These are phyloP conservation scores for Molossus molossus DNA, from an alignment of 2,797 vertebrate species.

Conservation along the genomic window DNA sequence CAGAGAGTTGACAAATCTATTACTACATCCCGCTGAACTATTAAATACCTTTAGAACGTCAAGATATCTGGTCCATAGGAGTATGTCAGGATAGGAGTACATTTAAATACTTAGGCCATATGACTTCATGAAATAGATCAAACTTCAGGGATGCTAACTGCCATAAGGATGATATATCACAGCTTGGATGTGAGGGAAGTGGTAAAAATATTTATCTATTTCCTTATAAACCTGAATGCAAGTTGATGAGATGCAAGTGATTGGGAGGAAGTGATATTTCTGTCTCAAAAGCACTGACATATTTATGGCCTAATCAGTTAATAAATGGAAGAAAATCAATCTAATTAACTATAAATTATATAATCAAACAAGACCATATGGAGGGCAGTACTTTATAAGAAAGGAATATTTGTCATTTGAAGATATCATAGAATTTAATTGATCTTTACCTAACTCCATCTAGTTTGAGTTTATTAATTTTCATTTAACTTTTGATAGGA, in stretches of 20 bases:
- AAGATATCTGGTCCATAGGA: background rate
- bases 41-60: background rate
- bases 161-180: background rate
- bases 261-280: slow-evolving; percentile 11
- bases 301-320: background rate
- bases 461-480: slow-evolving; percentile 34
- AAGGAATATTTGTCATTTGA: background rate
- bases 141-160: background rate
- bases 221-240: slow-evolving; percentile 31
- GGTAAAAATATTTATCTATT: background rate
- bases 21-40: background rate
- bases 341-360: background rate
- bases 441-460: background rate
- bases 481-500: background rate
- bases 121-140: background rate
- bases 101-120: background rate
- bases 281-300: background rate
- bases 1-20: background rate
- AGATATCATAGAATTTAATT: background rate
- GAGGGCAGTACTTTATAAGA: background rate
- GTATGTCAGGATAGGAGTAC: background rate
- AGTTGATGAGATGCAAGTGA: background rate
- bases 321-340: background rate
- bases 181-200: background rate
- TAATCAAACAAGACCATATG: background rate